phyloP scores from a whole-genome alignment of 92 coral and sea anemone species.

The Zoanthus solanderi region DNA sequence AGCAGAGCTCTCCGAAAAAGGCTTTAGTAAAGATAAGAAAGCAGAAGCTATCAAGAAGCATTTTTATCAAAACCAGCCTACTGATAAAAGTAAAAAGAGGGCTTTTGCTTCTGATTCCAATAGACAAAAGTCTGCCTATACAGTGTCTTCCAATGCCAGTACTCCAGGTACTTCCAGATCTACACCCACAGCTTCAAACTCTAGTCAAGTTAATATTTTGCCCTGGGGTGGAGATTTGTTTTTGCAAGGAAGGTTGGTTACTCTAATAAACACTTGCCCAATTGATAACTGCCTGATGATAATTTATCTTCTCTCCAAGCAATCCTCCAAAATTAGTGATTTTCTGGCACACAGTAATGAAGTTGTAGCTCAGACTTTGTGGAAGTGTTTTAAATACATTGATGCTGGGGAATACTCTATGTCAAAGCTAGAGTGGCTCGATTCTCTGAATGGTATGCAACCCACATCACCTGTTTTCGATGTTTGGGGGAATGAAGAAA shows the following conservation, averaged over 20 bases:
- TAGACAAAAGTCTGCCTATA: constrained; percentile 3
- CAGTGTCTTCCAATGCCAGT: constrained; percentile 2
- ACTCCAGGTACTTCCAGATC: constrained; percentile 7
- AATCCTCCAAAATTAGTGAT: constrained; percentile 22
- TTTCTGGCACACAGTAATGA: constrained; percentile 30
- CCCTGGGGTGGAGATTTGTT: constrained; percentile 63
- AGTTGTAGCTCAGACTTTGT: constrained; percentile 54
- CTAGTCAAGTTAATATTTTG: constrained; percentile 22
- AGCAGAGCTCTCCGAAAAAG: constrained; percentile 43
- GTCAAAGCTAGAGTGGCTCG: constrained; percentile 60
- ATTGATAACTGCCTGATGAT: constrained; percentile 65
- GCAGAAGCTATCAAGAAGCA: constrained; percentile 48
- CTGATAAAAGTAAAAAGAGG: constrained; percentile 17
- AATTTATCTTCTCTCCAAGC: constrained; percentile 40
- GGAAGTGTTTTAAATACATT: constrained; percentile 41
- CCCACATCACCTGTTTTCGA: constrained; percentile 31
- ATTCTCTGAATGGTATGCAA: constrained; percentile 22
- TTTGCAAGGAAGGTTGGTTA: constrained; percentile 30
- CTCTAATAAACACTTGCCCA: constrained; percentile 54
- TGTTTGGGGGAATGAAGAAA: constrained; percentile 63
- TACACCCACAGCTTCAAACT: constrained; percentile 26
- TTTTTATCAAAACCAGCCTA: constrained; percentile 40
- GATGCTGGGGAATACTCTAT: constrained; percentile 32
- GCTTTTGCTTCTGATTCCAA: constrained; percentile 4
- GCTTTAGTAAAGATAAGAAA: constrained; percentile 49